Base-by-base conservation (phyloP, 2,113 vertebrate genomes). In the Girardinichthys multiradiatus region DNA sequence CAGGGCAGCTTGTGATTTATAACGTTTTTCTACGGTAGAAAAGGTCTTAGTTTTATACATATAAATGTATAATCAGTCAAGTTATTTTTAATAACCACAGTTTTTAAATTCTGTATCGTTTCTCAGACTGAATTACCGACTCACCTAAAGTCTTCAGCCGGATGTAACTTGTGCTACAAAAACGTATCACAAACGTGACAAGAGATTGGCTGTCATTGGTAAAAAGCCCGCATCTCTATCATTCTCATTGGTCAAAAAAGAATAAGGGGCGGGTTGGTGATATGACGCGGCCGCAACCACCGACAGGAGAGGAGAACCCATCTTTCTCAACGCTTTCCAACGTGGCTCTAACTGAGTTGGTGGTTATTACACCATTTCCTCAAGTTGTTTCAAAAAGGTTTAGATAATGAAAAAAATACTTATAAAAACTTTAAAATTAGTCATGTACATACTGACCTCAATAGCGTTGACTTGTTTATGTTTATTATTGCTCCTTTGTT, bases 101-200 rank as follows among this genome's bases (percentile, higher is more conserved):
- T 26, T 37, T 8, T 64, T 60, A 54, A 73, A 74, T 64, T 60
- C 27, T 63, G 70, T 39, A 72, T 79, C 85, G 63, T 48, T 30
- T 72, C 27, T 79, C 45, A 68, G 17, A 76, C 60, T 76, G 70
- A 62, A 66, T 64, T 85, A 86, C 74, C 75, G 70, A 83, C 90
- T 90, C 82, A 92, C 92, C 70, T 60, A 63, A 70, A 79, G 29
- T 30, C 72, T 68, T 90, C 75, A 90, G 82, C 89, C 87, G 90
- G 90, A 92, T 90, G 82, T 59, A 30, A 83, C 84, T 80, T 77
- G 79, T 35, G 54, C 83, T 61, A 48, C 48, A 26, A 59, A 64
- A 57, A 81, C 73, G 83, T 83, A 59, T 76, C 13, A 78, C 58
- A 78, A 80, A 54, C 77, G 71, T 68, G 63, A 6, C 9, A 64